phyloP scores from a whole-genome alignment of 2,888 invertebrate genomes.

The Ochropacha duplaris region DNA sequence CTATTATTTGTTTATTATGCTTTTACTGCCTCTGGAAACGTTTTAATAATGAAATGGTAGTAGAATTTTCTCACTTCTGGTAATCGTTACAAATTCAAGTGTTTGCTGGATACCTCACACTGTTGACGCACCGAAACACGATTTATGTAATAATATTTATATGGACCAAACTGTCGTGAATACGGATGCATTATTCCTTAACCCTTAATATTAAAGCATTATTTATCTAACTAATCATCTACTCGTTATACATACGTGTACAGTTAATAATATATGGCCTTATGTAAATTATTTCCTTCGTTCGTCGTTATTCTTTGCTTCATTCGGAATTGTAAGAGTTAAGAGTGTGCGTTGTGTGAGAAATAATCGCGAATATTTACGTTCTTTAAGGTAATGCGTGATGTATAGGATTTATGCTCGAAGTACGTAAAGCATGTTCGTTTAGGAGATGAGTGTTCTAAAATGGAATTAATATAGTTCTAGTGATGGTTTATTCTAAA shows the following conservation, averaged over 20 bases:
- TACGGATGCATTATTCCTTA: conserved; percentile 79
- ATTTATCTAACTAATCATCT: conserved; percentile 80
- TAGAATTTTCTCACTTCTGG: neutral
- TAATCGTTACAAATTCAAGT: neutral
- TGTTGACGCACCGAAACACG: conserved; percentile 57
- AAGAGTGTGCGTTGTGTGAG: conserved; percentile 49
- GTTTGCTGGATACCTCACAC: conserved; percentile 61
- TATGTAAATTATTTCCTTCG: conserved; percentile 78
- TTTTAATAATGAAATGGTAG: neutral
- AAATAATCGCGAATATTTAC: conserved; percentile 38
- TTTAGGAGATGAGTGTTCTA: conserved; percentile 73
- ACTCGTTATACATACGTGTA: conserved; percentile 80
- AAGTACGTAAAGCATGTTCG: conserved; percentile 61
- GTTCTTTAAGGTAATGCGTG: conserved; percentile 53
- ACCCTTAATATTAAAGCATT: conserved; percentile 76
- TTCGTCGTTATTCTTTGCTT: conserved; percentile 70
- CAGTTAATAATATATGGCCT: conserved; percentile 81
- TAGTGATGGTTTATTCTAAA: conserved; percentile 58
- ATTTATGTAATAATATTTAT: conserved; percentile 79
- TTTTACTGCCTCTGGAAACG: neutral
- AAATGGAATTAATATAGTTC: conserved; percentile 64
- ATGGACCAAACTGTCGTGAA: conserved; percentile 83
- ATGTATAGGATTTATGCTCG: conserved; percentile 58
- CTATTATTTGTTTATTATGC: conserved; percentile 7
- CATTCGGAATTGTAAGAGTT: conserved; percentile 56